A percentile compares a stretch with the other conserved stretches of the same genome.
Conservation (phyloP, 2,113 vertebrate genomes). For the Phylloscopus trochilus region DNA sequence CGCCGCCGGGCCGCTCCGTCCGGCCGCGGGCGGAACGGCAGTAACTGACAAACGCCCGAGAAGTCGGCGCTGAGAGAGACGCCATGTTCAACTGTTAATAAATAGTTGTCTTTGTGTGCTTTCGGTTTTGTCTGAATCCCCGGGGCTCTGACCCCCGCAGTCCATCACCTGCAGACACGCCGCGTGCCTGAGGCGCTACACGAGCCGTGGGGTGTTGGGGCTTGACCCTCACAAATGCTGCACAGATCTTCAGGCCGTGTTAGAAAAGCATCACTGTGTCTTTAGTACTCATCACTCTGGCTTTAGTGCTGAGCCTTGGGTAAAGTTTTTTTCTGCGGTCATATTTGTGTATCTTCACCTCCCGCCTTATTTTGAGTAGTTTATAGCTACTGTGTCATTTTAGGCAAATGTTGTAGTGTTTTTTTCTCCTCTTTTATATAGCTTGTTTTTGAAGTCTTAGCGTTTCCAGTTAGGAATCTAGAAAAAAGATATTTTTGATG, state of each 20-base stretch:
- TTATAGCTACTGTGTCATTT: accelerated
- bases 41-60: accelerated
- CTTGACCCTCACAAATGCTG: neutral
- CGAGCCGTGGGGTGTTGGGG: accelerated
- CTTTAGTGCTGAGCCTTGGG: neutral
- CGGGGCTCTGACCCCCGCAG: neutral
- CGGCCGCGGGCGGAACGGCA: neutral
- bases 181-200: accelerated
- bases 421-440: accelerated
- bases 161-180: accelerated
- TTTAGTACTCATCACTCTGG: accelerated
- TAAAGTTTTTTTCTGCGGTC: neutral
- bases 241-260: accelerated
- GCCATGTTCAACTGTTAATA: neutral
- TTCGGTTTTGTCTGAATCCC: neutral
- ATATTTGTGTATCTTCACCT: neutral
- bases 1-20: neutral
- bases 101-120: neutral
- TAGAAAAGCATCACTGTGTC: accelerated
- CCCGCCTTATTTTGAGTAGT: neutral
- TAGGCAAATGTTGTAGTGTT: neutral
- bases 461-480: neutral
- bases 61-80: neutral
- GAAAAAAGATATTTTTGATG: neutral
- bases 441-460: neutral